A percentile compares a stretch with the other conserved stretches of the same genome.
Conservation (phyloP, 64 coral and sea anemone species). For the Pachyseris speciosa region DNA sequence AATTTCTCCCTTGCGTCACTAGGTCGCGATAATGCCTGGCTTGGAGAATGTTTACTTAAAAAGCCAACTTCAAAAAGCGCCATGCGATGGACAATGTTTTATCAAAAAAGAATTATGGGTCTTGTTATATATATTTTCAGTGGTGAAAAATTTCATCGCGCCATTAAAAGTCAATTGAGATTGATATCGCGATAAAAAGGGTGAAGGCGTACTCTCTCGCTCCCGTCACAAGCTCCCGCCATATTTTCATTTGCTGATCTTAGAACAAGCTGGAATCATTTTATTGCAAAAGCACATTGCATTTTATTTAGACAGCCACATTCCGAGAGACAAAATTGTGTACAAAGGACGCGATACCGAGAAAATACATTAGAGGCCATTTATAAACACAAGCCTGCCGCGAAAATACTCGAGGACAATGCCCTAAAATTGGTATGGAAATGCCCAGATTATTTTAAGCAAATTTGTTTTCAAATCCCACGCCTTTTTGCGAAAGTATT, state of each 20-base stretch:
- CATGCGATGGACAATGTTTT: constrained; percentile 49
- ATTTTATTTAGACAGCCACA: constrained; percentile 6
- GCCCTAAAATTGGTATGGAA: constrained; percentile 21
- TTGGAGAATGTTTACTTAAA: constrained; percentile 67
- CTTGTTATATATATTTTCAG: not conserved
- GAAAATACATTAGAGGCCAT: not conserved
- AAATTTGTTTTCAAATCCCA: constrained; percentile 38
- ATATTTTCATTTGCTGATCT: not conserved
- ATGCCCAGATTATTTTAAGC: constrained; percentile 34
- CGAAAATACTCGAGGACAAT: constrained; percentile 29
- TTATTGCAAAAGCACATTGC: constrained; percentile 38
- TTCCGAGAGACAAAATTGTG: not conserved
- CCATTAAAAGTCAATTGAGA: constrained; percentile 19
- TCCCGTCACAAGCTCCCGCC: not conserved
- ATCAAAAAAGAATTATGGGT: constrained; percentile 48
- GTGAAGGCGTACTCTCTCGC: not conserved
- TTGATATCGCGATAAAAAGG: not conserved
- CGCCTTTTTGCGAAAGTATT: constrained; percentile 27
- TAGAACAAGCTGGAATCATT: not conserved
- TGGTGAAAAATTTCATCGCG: not conserved
- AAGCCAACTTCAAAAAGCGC: constrained; percentile 65
- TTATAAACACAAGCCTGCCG: not conserved
- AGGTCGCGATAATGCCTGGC: constrained; percentile 12
- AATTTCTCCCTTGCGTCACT: constrained; percentile 62
- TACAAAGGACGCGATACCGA: not conserved